phyloP scores from a whole-genome alignment of 2,113 vertebrate genomes.

The Callithrix jacchus region DNA sequence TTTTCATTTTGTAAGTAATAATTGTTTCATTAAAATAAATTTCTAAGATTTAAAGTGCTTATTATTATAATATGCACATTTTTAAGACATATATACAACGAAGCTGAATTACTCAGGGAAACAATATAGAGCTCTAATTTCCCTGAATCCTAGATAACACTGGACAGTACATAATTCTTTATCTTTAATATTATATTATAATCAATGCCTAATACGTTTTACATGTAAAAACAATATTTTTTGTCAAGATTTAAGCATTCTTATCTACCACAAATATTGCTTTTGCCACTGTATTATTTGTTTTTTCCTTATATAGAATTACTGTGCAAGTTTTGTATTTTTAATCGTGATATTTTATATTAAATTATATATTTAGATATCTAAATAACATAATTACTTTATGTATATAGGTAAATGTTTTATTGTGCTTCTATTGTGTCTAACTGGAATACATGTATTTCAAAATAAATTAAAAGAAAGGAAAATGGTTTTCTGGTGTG shows the following conservation, averaged over 20 bases:
- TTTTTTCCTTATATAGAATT: neutral
- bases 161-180: neutral
- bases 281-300: neutral
- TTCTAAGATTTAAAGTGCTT: neutral
- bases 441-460: neutral
- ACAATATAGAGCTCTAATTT: neutral
- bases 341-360: neutral
- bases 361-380: neutral
- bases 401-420: neutral
- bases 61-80: neutral
- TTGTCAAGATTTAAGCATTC: neutral
- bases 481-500: neutral
- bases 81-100: neutral
- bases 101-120: neutral
- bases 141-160: neutral
- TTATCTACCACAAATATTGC: neutral
- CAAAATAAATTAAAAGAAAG: neutral
- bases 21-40: neutral
- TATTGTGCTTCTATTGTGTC: neutral
- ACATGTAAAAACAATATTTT: neutral
- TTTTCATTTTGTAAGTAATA: neutral
- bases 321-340: neutral
- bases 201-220: neutral
- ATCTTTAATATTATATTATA: neutral
- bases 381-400: neutral